These are phyloP conservation scores for Napeogenes sylphis DNA, from an alignment of 2,888 invertebrate species.

Conservation along the genomic window DNA sequence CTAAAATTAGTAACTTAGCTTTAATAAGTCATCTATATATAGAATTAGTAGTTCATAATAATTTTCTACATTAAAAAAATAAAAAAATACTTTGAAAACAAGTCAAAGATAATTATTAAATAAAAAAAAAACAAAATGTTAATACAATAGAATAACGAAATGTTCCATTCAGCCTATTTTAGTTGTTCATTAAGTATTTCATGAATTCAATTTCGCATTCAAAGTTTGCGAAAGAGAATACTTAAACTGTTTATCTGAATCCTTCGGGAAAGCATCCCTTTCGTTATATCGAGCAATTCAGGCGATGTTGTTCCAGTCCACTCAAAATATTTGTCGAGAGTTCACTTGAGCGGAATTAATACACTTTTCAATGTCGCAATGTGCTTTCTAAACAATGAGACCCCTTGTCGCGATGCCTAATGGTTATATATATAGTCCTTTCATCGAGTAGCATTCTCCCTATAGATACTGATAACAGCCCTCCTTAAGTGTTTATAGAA, in stretches of 20 bases:
- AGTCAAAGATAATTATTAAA: too few species aligned
- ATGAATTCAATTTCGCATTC: constrained; percentile 42
- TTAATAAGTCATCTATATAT: too few species aligned
- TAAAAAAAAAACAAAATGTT: too few species aligned
- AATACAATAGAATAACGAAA: too few species aligned
- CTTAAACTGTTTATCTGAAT: constrained; percentile 45
- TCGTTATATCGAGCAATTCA: constrained; percentile 49
- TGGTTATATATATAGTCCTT: constrained; percentile 5
- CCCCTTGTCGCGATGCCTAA: constrained; percentile 9
- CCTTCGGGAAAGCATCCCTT: constrained; percentile 44
- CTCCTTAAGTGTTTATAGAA: background rate
- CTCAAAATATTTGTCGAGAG: constrained; percentile 53
- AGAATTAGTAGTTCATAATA: too few species aligned
- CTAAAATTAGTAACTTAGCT: too few species aligned
- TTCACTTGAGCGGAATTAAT: constrained; percentile 42
- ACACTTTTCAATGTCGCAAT: constrained; percentile 32
- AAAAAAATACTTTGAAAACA: background rate
- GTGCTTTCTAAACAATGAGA: constrained; percentile 27
- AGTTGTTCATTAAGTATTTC: constrained; percentile 23
- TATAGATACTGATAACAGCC: constrained; percentile 3
- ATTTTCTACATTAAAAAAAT: too few species aligned
- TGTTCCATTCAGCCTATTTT: background rate
- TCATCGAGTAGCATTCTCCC: background rate
- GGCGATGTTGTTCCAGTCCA: constrained; percentile 46
- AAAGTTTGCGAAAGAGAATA: constrained; percentile 43